phyloP scores from a whole-genome alignment of 2,797 vertebrate species.

The Thaleichthys pacificus region DNA sequence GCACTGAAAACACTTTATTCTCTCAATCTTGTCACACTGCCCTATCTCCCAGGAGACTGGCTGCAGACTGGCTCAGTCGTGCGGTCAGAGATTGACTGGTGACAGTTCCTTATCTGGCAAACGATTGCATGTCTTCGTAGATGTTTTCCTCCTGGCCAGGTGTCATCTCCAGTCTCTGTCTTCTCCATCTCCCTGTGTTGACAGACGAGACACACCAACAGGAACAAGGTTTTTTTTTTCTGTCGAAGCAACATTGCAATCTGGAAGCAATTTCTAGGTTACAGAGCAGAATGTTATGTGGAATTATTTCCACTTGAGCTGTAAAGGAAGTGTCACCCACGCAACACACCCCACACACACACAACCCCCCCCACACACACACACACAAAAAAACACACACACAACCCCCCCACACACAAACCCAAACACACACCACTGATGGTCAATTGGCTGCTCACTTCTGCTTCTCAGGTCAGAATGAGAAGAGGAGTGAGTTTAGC shows the following conservation, averaged over 20 bases:
- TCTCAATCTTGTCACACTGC: no score
- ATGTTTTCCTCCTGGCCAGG: conserved; percentile 37
- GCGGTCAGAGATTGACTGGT: no score
- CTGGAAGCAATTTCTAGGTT: background rate
- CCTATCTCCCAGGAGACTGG: no score
- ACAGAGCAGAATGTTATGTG: background rate
- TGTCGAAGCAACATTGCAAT: background rate
- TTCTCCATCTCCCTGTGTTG: conserved; percentile 32
- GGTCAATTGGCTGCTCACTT: background rate
- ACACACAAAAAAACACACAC: no score
- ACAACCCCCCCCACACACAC: no score
- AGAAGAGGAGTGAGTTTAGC: no score
- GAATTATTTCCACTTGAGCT: background rate
- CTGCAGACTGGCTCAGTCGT: no score
- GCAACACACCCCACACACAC: no score
- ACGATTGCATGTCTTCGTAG: conserved; percentile 37
- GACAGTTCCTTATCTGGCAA: no score
- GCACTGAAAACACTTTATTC: no score
- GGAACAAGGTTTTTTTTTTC: background rate
- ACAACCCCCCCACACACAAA: no score
- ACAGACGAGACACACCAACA: conserved; percentile 28
- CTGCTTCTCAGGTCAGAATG: background rate
- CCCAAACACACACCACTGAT: background rate
- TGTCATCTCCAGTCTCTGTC: background rate
- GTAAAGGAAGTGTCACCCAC: no score